Evolutionary conservation across 2,888 invertebrate species (phyloP), one percentile per base, ranked within the genome.

Genomic region (Alloscopus bannaensis): DNA sequence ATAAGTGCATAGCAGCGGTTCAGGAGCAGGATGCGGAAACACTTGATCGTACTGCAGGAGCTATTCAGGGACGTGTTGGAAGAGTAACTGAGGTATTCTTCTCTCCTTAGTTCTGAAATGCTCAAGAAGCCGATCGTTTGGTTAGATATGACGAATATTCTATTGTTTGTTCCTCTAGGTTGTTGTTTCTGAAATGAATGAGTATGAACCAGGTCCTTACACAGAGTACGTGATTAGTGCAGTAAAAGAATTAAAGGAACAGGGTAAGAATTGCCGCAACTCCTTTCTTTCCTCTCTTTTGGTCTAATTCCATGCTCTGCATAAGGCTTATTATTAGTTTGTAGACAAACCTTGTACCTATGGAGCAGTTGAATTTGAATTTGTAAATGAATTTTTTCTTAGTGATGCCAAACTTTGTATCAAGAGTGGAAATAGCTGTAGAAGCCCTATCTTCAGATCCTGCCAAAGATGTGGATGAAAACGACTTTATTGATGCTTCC

Each of bases 171-270:
- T 26, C 36, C n/a, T n/a, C n/a, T n/a, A 59, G 57, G 75, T 75
- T 64, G 99, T 99, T 70, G 94, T 95, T 1, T 96, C 97, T 2
- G 99, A 99, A 91, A 98, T 99, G 98, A 98, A 98, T 87, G 97
- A 97, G 88, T 97, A 97, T 87, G 97, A 98, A 88, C 96, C 97
- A 0, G 97, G 97, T 84, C 94, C 95, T 86, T 99, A 99, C 89
- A 98, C 98, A 0, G 98, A 98, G 89, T 90, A 97, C 1, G 98
- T 99, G 1, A 90, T 98, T 87, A 96, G 97, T 88, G 98, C 98
- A 0, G 97, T 98, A 36, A 94, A 95, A 86, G 95, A 97, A 72
- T 90, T 99, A 13, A 90, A 96, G 47, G 96, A 98, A 85, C 96
- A 98, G 90, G 94, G 93, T 52, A n/a, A 13, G 11, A 16, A 26